Percentiles rank a stretch among this genome's conserved stretches.
phyloP scores from a whole-genome alignment of 2,113 vertebrate species.

The Cathartes aura region DNA sequence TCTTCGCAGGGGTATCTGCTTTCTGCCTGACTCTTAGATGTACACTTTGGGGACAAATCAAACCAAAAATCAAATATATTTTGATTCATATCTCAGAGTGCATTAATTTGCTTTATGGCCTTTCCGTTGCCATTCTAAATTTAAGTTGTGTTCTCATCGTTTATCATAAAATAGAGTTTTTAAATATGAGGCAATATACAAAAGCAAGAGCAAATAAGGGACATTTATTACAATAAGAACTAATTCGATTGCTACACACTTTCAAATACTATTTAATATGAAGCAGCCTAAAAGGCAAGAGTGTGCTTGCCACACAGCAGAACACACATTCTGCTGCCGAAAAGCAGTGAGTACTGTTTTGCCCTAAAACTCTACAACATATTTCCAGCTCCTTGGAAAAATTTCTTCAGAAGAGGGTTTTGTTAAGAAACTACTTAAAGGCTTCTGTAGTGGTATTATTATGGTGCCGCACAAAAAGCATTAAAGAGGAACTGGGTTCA shows the following conservation, averaged over 20 bases:
- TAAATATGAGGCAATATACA: background rate
- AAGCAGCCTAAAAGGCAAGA: conserved; percentile 14
- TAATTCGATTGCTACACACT: background rate
- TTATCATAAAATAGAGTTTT: background rate
- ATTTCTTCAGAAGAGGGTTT: background rate
- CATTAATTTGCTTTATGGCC: background rate
- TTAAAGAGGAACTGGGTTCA: background rate
- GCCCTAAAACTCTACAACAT: conserved; percentile 9
- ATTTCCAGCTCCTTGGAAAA: conserved; percentile 51
- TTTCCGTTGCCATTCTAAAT: background rate
- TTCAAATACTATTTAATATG: conserved; percentile 1
- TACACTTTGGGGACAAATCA: background rate
- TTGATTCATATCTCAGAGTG: background rate
- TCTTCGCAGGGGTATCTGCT: background rate
- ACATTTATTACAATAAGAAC: background rate
- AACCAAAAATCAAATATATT: conserved; percentile 17
- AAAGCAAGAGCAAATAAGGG: background rate
- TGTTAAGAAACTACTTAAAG: conserved; percentile 13
- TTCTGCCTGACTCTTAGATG: conserved; percentile 13
- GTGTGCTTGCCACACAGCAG: background rate
- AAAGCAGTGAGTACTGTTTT: background rate
- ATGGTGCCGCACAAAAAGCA: background rate
- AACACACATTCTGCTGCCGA: background rate
- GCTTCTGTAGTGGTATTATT: conserved; percentile 34
- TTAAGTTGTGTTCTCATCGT: background rate